Conservation (phyloP, 2,797 vertebrate genomes). For the Aldrovandia affinis region DNA sequence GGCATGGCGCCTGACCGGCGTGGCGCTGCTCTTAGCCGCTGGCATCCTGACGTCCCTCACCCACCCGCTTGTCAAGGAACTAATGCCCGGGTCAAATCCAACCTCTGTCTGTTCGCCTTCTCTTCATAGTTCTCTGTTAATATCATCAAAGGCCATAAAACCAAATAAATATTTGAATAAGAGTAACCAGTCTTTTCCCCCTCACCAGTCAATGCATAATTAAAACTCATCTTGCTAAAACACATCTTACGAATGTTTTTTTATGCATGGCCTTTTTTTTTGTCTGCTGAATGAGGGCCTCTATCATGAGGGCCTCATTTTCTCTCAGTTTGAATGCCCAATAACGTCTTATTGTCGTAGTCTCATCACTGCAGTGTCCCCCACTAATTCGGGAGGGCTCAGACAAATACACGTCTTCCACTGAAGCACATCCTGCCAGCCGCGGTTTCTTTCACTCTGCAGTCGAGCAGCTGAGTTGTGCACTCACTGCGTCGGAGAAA, state of each 20-base stretch:
- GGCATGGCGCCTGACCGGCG: constrained; percentile 48
- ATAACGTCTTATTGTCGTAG: background rate
- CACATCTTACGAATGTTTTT: constrained; percentile 42
- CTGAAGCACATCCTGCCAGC: background rate
- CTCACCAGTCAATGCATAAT: constrained; percentile 60
- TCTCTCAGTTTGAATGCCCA: background rate
- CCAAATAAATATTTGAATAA: constrained; percentile 71
- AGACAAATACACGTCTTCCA: background rate
- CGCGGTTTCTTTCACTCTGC: background rate
- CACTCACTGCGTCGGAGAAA: background rate
- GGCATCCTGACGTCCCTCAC: background rate
- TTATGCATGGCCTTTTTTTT: constrained; percentile 31
- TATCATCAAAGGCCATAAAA: constrained; percentile 61
- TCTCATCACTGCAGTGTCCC: background rate
- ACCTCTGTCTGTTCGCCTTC: constrained; percentile 21
- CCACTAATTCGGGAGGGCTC: background rate
- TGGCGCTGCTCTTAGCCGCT: background rate
- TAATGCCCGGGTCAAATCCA: background rate
- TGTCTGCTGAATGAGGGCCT: constrained; percentile 31
- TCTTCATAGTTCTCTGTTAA: constrained; percentile 45
- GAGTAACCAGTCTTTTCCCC: constrained; percentile 56
- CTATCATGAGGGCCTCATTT: background rate
- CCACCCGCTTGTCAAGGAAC: background rate
- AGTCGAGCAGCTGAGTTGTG: background rate
- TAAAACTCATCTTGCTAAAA: constrained; percentile 54